Base-by-base conservation (phyloP, 2,888 invertebrate genomes). In the Antheraea yamamai region DNA sequence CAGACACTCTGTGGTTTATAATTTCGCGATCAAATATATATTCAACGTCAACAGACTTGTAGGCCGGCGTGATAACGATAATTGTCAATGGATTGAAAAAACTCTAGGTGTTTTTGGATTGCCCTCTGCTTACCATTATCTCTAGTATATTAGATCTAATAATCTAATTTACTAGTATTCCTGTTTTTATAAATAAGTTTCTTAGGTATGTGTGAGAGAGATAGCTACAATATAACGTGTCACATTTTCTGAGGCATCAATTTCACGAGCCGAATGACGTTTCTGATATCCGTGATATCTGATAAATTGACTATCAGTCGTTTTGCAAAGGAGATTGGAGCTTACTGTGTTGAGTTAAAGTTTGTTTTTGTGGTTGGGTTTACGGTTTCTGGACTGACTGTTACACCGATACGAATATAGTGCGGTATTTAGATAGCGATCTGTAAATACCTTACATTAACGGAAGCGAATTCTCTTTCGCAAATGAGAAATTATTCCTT, bases 271-370 rank as follows among this genome's bases (percentile, higher is more conserved):
- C 55, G 75, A 74, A 76, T 78, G 77, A 76, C 79, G 55, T 78
- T 75, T 74, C 78, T 79, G 78, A 79, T 76, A 76, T 64, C 71
- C 39, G 71, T 74, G 78, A 75, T 75, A 73, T 75, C 76, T 68
- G 26, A 73, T 71, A 78, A 77, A 79, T 77, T 77, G 76, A 75
- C 66, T 78, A 76, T 77, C 73, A 76, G 75, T 74, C 20, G 4
- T 20, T 14, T 23, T 30, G 20, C 72, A 72, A 47, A 20, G 30
- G 47, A 75, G 61, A 35, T 58, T 10, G 47, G 30, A 61, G 26
- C 26, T 55, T 75, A 51, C 20, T 61, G 16, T 2, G 18, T 35
- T 23, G 18, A 51, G 18, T 72, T 72, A 71, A 51, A 55, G 23
- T 71, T 47, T 30, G 47, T 47, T 58, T 72, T 61, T 61, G 16